Conservation (phyloP, 1,140 invertebrate species). For the Geopemphigus sp. region DNA sequence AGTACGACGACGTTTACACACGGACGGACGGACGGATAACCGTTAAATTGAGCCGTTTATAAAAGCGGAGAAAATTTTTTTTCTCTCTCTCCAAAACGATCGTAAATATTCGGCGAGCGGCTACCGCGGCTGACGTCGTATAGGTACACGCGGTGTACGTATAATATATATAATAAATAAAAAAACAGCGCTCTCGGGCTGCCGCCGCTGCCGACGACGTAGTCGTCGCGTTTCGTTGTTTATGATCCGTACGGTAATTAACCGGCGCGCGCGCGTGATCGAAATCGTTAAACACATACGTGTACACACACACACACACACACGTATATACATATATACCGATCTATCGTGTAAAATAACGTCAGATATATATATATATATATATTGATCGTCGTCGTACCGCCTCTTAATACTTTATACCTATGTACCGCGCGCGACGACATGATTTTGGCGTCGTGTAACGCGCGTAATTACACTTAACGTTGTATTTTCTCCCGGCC, state of each 20-base stretch:
- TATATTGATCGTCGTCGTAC: not conserved
- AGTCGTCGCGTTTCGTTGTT: conserved; percentile 3
- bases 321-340: not conserved
- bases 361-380: not conserved
- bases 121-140: conserved; percentile 7
- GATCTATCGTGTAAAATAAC: conserved; percentile 34
- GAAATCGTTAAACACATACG: conserved; percentile 28
- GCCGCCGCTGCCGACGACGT: conserved; percentile 11
- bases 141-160: too few relatives aligned
- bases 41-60: conserved; percentile 28
- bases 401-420: not conserved
- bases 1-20: too few relatives aligned
- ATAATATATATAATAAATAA: too few relatives aligned
- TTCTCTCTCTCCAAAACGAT: not conserved
- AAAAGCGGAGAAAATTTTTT: conserved; percentile 3
- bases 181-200: conserved; percentile 5
- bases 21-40: too few relatives aligned
- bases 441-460: too few relatives aligned
- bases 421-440: too few relatives aligned
- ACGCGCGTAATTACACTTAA: too few relatives aligned
- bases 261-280: conserved; percentile 29
- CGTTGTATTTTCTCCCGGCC: too few relatives aligned
- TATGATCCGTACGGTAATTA: conserved; percentile 36
- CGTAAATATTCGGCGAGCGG: conserved; percentile 40
- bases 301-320: too few relatives aligned